phyloP scores from a whole-genome alignment of 2,888 invertebrate genomes.

The Sarcophaga subvicina region DNA sequence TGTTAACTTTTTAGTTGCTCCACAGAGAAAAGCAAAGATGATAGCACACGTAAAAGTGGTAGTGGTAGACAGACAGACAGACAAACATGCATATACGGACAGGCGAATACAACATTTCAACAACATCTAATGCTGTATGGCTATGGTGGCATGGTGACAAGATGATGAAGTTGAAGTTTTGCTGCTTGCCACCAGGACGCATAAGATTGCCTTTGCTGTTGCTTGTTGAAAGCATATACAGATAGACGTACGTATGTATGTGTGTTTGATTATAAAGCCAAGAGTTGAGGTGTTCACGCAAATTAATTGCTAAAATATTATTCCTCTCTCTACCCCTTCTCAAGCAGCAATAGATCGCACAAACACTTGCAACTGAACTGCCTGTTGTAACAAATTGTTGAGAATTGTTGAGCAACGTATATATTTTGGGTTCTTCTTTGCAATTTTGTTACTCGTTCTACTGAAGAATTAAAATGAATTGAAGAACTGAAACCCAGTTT shows the following conservation, averaged over 20 bases:
- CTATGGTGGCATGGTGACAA: slow-evolving; percentile 50
- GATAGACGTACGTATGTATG: neutral
- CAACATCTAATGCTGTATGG: slow-evolving; percentile 57
- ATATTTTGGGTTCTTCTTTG: slow-evolving; percentile 14
- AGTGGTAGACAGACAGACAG: too few species aligned
- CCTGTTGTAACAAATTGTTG: slow-evolving; percentile 12
- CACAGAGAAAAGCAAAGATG: neutral
- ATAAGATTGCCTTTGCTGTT: slow-evolving; percentile 25
- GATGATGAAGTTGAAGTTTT: slow-evolving; percentile 66
- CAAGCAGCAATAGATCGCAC: slow-evolving; percentile 28
- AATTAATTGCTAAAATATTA: slow-evolving; percentile 68
- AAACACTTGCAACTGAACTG: slow-evolving; percentile 1
- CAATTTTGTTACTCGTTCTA: neutral
- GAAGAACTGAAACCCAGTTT: slow-evolving; percentile 41
- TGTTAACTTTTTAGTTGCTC: neutral
- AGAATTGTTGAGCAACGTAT: too few species aligned
- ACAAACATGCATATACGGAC: neutral
- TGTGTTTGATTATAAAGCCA: slow-evolving; percentile 21
- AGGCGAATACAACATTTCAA: neutral
- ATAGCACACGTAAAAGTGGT: neutral
- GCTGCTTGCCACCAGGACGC: slow-evolving; percentile 59
- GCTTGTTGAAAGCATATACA: slow-evolving; percentile 6
- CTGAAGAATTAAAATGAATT: neutral
- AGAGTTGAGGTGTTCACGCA: slow-evolving; percentile 63
- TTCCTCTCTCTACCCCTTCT: slow-evolving; percentile 42